phyloP scores from a whole-genome alignment of 92 coral and sea anemone species.

The Zoanthus sociatus region DNA sequence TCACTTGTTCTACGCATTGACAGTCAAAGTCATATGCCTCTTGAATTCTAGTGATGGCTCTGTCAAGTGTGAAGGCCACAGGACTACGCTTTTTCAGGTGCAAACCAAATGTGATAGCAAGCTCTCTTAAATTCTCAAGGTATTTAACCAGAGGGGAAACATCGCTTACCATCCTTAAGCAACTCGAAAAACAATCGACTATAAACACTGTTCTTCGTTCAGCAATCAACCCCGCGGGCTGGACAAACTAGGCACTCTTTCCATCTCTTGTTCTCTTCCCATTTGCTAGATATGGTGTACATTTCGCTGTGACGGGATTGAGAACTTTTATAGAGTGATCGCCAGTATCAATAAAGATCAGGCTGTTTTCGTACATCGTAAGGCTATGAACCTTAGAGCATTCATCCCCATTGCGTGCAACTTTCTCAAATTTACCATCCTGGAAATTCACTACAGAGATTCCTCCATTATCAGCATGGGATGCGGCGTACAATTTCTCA shows the following conservation, averaged over 20 bases:
- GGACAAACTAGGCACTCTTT: conserved; percentile 45
- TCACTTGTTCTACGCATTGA: conserved; percentile 7
- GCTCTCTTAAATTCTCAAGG: no score
- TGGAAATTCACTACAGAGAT: conserved; percentile 28
- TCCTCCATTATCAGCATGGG: conserved; percentile 48
- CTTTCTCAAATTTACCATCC: conserved; percentile 36
- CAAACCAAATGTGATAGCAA: no score
- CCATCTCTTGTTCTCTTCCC: conserved; percentile 49
- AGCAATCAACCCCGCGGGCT: conserved; percentile 38
- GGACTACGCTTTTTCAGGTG: no score
- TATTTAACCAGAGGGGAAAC: no score
- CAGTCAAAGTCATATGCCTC: no score
- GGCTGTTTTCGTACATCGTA: conserved; percentile 6
- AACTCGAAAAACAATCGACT: conserved; percentile 30
- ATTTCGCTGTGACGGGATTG: conserved; percentile 31
- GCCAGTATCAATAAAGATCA: conserved; percentile 18
- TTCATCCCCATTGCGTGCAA: conserved; percentile 27
- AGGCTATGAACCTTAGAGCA: conserved; percentile 42
- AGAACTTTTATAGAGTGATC: conserved; percentile 21
- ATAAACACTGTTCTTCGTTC: conserved; percentile 42
- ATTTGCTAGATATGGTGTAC: conserved; percentile 29
- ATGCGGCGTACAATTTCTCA: conserved; percentile 37
- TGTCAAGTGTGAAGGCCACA: no score
- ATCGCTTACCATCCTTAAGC: no score
- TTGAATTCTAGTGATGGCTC: no score